Evolutionary conservation across 2,113 vertebrate genomes (phyloP).

Genomic region (Nematolebias whitei): DNA sequence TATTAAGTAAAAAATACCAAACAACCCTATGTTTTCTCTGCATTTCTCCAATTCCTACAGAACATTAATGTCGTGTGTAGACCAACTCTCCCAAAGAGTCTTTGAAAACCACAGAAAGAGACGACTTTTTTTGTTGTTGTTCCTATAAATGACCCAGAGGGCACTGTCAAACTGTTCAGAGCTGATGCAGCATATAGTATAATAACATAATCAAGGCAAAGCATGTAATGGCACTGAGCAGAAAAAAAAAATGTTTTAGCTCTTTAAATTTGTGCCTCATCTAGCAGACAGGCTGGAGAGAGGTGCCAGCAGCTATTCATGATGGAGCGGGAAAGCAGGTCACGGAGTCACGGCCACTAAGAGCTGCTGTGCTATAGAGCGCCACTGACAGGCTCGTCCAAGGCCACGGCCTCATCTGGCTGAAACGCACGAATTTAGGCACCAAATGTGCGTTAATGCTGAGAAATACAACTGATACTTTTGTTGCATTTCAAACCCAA

Average conservation of each 20-base stretch:
- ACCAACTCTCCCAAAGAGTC: constrained; percentile 29
- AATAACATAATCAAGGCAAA: constrained; percentile 76
- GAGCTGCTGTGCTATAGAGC: constrained; percentile 73
- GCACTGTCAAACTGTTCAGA: constrained; percentile 68
- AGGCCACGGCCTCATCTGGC: constrained; percentile 68
- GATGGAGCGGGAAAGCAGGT: constrained; percentile 76
- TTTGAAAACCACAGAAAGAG: constrained; percentile 60
- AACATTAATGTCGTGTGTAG: constrained; percentile 25
- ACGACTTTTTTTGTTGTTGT: constrained; percentile 60
- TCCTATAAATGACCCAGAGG: constrained; percentile 66
- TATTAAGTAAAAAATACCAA: constrained; percentile 17
- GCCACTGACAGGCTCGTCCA: constrained; percentile 73
- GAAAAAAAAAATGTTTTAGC: constrained; percentile 44
- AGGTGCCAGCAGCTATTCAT: constrained; percentile 78
- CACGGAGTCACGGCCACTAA: constrained; percentile 78
- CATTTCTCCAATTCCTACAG: constrained; percentile 27
- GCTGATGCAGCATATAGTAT: constrained; percentile 60
- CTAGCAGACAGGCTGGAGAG: constrained; percentile 72
- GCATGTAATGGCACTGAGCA: constrained; percentile 49
- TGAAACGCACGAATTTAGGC: constrained; percentile 45
- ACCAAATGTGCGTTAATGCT: constrained; percentile 33
- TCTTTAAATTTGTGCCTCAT: constrained; percentile 71
- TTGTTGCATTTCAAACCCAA: constrained; percentile 21
- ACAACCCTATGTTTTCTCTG: constrained; percentile 20
- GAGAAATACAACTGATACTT: constrained; percentile 38